A percentile compares a stretch with the other conserved stretches of the same genome.
phyloP scores from a whole-genome alignment of 2,797 vertebrate species.

The Sorex maritimensis region DNA sequence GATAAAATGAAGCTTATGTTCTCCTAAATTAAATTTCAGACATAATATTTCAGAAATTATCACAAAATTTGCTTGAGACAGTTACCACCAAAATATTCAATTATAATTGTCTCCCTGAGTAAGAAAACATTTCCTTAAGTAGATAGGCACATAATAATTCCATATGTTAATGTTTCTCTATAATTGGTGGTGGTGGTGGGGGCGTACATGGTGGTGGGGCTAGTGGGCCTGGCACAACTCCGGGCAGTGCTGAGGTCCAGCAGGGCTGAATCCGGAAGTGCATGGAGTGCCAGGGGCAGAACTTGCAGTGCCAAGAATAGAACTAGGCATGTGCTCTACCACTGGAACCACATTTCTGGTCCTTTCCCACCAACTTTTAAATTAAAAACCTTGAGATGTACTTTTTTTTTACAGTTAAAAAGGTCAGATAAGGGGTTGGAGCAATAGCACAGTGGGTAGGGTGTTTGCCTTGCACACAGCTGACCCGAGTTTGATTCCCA shows the following conservation, averaged over 20 bases:
- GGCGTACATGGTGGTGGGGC: no score
- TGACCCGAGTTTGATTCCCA: no score
- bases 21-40: constrained; percentile 91
- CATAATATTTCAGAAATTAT: constrained; percentile 63
- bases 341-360: no score
- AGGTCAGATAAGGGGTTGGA: neutral
- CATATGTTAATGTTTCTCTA: neutral
- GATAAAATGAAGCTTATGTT: constrained; percentile 99
- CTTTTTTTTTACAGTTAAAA: neutral
- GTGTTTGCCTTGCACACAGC: no score
- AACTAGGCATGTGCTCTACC: no score
- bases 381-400: neutral
- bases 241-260: no score
- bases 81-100: neutral
- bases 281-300: no score
- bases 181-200: no score
- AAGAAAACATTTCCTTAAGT: constrained; percentile 12
- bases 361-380: neutral
- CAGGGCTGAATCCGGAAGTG: no score
- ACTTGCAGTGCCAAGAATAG: no score
- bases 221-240: no score
- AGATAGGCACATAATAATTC: neutral
- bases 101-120: neutral
- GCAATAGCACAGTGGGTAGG: no score
- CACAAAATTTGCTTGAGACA: constrained; percentile 23